Percentiles rank a stretch among this genome's conserved stretches.
phyloP scores from a whole-genome alignment of 1,140 invertebrate species.

The Leptopilina clavipes region DNA sequence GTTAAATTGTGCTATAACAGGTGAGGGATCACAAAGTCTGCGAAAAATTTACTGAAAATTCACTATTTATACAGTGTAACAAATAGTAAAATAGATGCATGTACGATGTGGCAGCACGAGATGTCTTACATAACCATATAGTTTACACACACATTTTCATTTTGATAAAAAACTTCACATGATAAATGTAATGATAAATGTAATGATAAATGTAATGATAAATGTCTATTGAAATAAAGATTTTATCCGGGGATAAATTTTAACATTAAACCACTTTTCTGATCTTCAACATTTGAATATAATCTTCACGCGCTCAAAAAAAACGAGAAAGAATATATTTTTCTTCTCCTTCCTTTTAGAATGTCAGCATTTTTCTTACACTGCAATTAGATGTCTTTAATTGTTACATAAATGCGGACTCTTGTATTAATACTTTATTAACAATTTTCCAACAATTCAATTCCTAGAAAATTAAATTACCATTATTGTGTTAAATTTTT shows the following conservation, averaged over 20 bases:
- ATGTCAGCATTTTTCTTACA: too few species aligned
- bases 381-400: too few species aligned
- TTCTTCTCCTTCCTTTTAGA: too few species aligned
- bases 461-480: too few species aligned
- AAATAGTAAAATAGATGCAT: constrained; percentile 3
- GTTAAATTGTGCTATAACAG: not conserved
- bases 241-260: not conserved
- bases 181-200: too few species aligned
- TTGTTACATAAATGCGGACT: too few species aligned
- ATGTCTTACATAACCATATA: not conserved
- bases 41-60: not conserved
- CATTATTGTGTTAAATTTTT: too few species aligned
- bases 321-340: not conserved
- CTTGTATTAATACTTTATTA: too few species aligned
- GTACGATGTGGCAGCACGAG: not conserved
- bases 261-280: not conserved
- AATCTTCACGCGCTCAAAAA: not conserved
- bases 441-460: too few species aligned
- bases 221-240: not conserved
- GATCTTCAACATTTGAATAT: not conserved
- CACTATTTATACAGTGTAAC: not conserved
- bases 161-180: constrained; percentile 1
- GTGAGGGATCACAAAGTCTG: not conserved
- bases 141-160: not conserved
- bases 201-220: too few species aligned